phyloP scores from a whole-genome alignment of 2,113 vertebrate species.

The Camelus dromedarius region DNA sequence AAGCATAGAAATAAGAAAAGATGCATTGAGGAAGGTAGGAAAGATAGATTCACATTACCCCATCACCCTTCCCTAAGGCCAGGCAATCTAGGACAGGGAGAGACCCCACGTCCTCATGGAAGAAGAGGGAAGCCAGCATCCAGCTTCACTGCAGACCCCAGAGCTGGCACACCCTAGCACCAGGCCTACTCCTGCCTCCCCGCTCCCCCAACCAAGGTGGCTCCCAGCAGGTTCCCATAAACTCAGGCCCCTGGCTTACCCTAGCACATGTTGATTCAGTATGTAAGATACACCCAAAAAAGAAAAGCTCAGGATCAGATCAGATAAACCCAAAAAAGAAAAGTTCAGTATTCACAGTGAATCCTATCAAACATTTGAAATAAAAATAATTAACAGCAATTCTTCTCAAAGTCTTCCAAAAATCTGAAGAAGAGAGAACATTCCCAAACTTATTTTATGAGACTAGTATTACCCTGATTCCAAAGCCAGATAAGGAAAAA shows the following conservation, averaged over 20 bases:
- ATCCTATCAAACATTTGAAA: background rate
- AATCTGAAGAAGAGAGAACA: background rate
- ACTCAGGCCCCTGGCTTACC: too few species aligned
- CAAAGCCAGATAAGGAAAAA: background rate
- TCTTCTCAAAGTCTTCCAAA: background rate
- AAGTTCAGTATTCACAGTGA: background rate
- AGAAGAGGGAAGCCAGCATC: background rate
- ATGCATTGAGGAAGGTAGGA: background rate
- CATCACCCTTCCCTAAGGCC: background rate
- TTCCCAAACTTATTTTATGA: background rate
- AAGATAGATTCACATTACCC: background rate
- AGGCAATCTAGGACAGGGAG: background rate
- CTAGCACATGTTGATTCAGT: background rate
- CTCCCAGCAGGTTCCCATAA: background rate
- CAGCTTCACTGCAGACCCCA: background rate
- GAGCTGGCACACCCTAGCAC: background rate
- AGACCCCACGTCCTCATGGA: background rate
- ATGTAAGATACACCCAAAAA: background rate
- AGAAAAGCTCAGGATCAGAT: background rate
- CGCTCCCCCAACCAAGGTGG: background rate
- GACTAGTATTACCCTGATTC: background rate
- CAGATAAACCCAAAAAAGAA: background rate
- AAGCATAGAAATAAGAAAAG: slow-evolving; percentile 21
- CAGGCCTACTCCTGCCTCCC: background rate
- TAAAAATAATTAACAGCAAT: background rate